These are phyloP conservation scores for Solenopsis invicta DNA, from an alignment of 1,140 invertebrate genomes.

Conservation along the genomic window DNA sequence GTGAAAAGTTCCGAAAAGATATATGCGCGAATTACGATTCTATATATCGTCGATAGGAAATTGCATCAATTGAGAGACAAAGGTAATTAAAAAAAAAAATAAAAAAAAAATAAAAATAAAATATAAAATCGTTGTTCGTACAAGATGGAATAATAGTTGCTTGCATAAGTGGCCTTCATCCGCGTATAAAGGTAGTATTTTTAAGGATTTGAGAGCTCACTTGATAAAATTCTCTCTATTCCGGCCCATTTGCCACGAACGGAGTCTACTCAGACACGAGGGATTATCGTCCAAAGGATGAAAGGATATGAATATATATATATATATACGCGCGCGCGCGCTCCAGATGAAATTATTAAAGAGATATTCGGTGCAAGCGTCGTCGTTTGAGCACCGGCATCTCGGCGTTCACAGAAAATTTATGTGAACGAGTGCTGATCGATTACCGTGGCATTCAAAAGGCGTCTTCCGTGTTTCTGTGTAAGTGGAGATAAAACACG, in stretches of 20 bases:
- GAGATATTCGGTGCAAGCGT: conserved; percentile 46
- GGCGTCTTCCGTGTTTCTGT: conserved; percentile 36
- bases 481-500: conserved; percentile 60
- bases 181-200: conserved; percentile 51
- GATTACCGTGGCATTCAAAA: conserved; percentile 57
- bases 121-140: conserved; percentile 17
- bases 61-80: not conserved
- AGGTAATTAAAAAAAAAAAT: not conserved
- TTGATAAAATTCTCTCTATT: conserved; percentile 65
- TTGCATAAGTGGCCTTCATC: conserved; percentile 19
- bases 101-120: no score
- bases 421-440: conserved; percentile 57
- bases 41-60: not conserved
- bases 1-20: not conserved
- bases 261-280: conserved; percentile 62
- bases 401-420: conserved; percentile 55
- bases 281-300: conserved; percentile 58
- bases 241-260: conserved; percentile 57
- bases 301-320: conserved; percentile 49
- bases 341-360: conserved; percentile 60
- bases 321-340: not conserved
- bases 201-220: conserved; percentile 51
- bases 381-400: conserved; percentile 58
- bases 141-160: conserved; percentile 9
- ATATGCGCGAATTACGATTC: not conserved